Evolutionary conservation across 1,140 invertebrate genomes (phyloP).

Genomic region (Ericerus pela): DNA sequence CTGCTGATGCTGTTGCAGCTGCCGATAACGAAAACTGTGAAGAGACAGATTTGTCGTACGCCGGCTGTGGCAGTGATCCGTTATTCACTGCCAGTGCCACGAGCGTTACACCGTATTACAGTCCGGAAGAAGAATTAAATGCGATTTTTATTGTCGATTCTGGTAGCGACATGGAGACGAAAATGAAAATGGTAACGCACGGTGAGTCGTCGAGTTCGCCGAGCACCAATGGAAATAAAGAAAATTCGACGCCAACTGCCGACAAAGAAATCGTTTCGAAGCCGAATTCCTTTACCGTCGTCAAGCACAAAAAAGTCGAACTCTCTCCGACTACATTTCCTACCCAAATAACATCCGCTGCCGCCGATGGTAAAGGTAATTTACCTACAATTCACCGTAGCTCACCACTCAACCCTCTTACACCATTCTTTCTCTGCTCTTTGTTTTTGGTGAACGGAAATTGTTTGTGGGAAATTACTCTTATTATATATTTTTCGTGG

Average conservation of each 20-base stretch:
- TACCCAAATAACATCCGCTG: background rate
- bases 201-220: background rate
- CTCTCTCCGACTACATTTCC: background rate
- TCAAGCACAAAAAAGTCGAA: slow-evolving; percentile 2
- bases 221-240: background rate
- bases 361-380: slow-evolving; percentile 4
- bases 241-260: background rate
- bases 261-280: background rate
- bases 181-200: background rate
- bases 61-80: too few relatives aligned
- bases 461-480: too few relatives aligned
- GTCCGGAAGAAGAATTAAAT: slow-evolving; percentile 1
- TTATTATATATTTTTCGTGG: too few relatives aligned
- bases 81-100: too few relatives aligned
- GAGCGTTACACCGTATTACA: slow-evolving; percentile 1
- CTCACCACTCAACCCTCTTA: background rate
- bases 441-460: too few relatives aligned
- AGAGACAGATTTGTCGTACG: background rate
- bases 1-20: too few relatives aligned
- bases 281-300: background rate
- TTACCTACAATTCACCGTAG: background rate
- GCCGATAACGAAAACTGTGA: background rate
- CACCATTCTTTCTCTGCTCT: too few relatives aligned
- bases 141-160: background rate
- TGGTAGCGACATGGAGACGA: background rate